Evolutionary conservation across 2,888 invertebrate genomes (phyloP), one percentile per base, ranked within the genome.

Genomic region (Phytoseiulus persimilis): DNA sequence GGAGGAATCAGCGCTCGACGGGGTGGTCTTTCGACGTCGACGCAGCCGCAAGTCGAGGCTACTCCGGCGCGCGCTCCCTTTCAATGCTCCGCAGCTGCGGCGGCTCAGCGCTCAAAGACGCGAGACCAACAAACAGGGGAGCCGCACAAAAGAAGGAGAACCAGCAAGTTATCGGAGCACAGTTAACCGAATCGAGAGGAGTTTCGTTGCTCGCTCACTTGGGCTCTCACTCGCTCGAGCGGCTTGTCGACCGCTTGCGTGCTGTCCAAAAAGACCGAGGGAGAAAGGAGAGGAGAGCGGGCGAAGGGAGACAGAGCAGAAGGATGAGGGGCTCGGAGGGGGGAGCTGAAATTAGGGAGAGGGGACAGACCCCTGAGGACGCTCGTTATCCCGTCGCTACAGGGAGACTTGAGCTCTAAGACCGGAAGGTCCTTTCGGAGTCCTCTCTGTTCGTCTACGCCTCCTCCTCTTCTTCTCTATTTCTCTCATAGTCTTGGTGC

Each of bases 381-480:
- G 87, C 87, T 87, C 87, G 87, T 87, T 87, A 84, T 32, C 31
- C 31, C 23, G 31, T 23, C 31, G 31, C 83, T 23, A 33, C n/a
- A 9, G 87, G n/a, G 32, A 32, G 32, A 33, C 39, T 45, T 3
- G 28, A 31, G 32, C 33, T 33, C 33, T 33, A n/a, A 5, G 87
- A 39, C 87, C 87, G 39, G 45, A 87, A 87, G 33, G 87, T 33
- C 87, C 87, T 87, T 84, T 87, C 6, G 45, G 33, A 87, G 32
- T 87, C 87, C 39, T 14, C 33, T 87, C 65, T 65, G 65, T 65
- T 65, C 65, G 65, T 11, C 28, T 65, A 14, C 65, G 65, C 18
- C 65, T 23, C 65, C 28, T 65, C 9, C 28, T 1, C 65, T 65
- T 65, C 18, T 28, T 1, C 65, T 18, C 18, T 18, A 6, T 65